Conservation (phyloP, 1,140 invertebrate species). For the Megalonaias nervosa region DNA sequence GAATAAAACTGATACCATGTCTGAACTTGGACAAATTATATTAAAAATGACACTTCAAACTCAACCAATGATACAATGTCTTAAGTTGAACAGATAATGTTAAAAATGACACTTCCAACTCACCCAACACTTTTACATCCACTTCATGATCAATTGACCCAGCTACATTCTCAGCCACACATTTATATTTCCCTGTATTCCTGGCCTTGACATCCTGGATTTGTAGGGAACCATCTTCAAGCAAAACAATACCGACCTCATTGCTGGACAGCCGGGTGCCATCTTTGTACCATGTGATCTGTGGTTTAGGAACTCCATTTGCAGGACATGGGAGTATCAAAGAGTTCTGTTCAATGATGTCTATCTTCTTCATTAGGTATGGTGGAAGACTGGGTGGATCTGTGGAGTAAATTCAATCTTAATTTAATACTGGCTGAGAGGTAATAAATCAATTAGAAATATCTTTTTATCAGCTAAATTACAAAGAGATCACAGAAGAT, state of each 20-base stretch:
- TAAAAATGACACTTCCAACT: slow-evolving; percentile 10
- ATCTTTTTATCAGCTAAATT: too few species aligned
- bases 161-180: slow-evolving; percentile 72
- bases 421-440: too few species aligned
- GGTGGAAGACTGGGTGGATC: slow-evolving; percentile 53
- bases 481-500: too few species aligned
- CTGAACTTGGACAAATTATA: too few species aligned
- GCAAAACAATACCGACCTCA: slow-evolving; percentile 40
- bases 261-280: slow-evolving; percentile 44
- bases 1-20: too few species aligned
- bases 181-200: slow-evolving; percentile 72
- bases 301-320: slow-evolving; percentile 71
- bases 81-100: too few species aligned
- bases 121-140: slow-evolving; percentile 69
- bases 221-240: slow-evolving; percentile 59
- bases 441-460: too few species aligned
- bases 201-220: slow-evolving; percentile 46
- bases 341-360: slow-evolving; percentile 60
- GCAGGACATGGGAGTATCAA: slow-evolving; percentile 70
- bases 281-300: slow-evolving; percentile 72
- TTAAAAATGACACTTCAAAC: not conserved
- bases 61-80: slow-evolving; percentile 54
- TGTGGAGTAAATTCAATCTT: slow-evolving; percentile 8
- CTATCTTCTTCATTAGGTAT: slow-evolving; percentile 45
- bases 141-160: slow-evolving; percentile 67